These are phyloP conservation scores for Julus scanicus DNA, from an alignment of 2,888 invertebrate genomes.

Conservation along the genomic window DNA sequence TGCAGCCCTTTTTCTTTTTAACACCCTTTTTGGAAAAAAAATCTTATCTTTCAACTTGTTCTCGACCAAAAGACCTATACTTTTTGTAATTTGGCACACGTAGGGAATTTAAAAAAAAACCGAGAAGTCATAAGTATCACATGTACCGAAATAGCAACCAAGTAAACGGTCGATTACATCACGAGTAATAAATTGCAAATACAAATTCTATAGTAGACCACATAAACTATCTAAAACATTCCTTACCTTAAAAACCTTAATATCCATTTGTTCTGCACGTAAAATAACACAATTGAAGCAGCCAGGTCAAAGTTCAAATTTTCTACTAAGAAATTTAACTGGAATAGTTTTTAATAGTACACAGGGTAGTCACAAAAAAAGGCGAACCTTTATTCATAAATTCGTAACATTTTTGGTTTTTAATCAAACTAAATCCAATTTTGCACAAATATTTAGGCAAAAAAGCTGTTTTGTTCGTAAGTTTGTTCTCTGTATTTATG, in stretches of 20 bases:
- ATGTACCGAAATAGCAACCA: neutral
- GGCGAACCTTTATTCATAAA: too few relatives aligned
- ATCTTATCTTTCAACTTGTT: slow-evolving; percentile 10
- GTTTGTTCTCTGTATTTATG: too few relatives aligned
- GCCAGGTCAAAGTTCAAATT: neutral
- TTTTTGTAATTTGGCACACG: neutral
- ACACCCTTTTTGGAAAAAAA: slow-evolving; percentile 33
- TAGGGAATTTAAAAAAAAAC: neutral
- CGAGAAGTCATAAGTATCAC: neutral
- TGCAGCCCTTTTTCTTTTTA: slow-evolving; percentile 23
- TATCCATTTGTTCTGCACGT: too few relatives aligned
- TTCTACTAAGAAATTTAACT: neutral
- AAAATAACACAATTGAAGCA: too few relatives aligned
- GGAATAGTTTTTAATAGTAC: too few relatives aligned
- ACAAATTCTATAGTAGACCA: neutral
- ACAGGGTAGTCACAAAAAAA: too few relatives aligned
- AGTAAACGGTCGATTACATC: neutral
- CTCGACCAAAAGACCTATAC: slow-evolving; percentile 33
- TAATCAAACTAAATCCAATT: too few relatives aligned
- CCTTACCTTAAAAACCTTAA: too few relatives aligned
- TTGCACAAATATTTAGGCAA: too few relatives aligned
- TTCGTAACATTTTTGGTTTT: too few relatives aligned
- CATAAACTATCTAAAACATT: neutral
- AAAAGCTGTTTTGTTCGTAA: too few relatives aligned
- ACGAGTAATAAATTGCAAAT: neutral